A percentile compares a stretch with the other conserved stretches of the same genome.
Conservation (phyloP, 2,888 invertebrate genomes). For the Malthinus flaveolus region DNA sequence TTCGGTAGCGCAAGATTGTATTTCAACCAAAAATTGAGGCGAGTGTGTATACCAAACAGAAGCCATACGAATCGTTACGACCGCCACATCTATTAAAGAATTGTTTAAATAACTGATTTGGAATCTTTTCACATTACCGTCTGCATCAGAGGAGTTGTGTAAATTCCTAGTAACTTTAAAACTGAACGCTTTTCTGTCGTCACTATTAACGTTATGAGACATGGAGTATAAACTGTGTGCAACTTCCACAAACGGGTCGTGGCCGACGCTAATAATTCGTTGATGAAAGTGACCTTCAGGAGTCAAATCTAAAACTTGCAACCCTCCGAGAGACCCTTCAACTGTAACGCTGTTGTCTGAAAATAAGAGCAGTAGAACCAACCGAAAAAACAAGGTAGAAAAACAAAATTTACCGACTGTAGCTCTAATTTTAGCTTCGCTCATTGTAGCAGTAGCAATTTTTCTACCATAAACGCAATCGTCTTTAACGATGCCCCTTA, state of each 20-base stretch:
- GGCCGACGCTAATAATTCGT: slow-evolving; percentile 82
- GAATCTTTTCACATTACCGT: slow-evolving; percentile 3
- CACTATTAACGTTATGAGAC: slow-evolving; percentile 47
- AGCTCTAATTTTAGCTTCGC: slow-evolving; percentile 87
- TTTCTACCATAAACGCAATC: slow-evolving; percentile 76
- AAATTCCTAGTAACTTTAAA: slow-evolving; percentile 56
- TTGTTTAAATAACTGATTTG: not conserved
- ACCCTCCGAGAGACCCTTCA: slow-evolving; percentile 87
- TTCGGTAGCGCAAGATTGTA: slow-evolving; percentile 86
- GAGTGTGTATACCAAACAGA: slow-evolving; percentile 95
- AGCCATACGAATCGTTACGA: slow-evolving; percentile 69
- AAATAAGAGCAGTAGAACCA: slow-evolving; percentile 7
- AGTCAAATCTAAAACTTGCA: slow-evolving; percentile 88
- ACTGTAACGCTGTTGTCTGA: slow-evolving; percentile 60
- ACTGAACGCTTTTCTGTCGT: slow-evolving; percentile 57
- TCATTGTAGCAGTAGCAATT: slow-evolving; percentile 92
- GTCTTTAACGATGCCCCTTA: slow-evolving; percentile 78
- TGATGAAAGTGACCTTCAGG: slow-evolving; percentile 82
- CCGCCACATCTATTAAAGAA: slow-evolving; percentile 41
- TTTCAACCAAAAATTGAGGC: slow-evolving; percentile 80
- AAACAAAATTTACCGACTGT: slow-evolving; percentile 62
- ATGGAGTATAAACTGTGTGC: slow-evolving; percentile 50
- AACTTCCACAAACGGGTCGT: slow-evolving; percentile 67
- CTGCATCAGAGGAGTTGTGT: slow-evolving; percentile 10
- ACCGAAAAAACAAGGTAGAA: not conserved